These are phyloP conservation scores for Contarinia nasturtii DNA, from an alignment of 1,140 invertebrate species.

Conservation along the genomic window DNA sequence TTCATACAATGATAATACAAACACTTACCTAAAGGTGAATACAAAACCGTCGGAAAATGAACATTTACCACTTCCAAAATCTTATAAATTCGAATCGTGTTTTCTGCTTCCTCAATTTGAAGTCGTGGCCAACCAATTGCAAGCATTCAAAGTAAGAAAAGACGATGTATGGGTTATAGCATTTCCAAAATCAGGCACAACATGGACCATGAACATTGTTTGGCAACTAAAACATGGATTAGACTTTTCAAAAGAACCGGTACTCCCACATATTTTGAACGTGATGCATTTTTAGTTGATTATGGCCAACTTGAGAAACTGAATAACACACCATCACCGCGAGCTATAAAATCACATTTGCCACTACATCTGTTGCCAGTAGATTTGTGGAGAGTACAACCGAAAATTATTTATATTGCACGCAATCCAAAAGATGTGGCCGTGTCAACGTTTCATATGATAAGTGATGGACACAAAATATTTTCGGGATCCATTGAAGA, in stretches of 20 bases:
- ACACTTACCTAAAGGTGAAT: too few species aligned
- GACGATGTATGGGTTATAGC: conserved; percentile 33
- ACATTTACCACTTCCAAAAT: background rate
- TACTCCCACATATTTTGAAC: conserved; percentile 1
- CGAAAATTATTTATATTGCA: conserved; percentile 53
- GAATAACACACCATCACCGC: conserved; percentile 25
- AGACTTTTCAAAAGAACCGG: conserved; percentile 13
- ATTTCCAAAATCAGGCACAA: conserved; percentile 33
- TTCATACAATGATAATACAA: too few species aligned
- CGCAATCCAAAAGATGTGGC: conserved; percentile 66
- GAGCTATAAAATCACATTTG: conserved; percentile 51
- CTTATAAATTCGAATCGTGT: background rate
- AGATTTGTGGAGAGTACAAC: conserved; percentile 28
- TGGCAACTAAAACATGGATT: conserved; percentile 40
- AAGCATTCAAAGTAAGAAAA: conserved; percentile 24
- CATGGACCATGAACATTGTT: conserved; percentile 47
- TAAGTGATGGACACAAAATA: conserved; percentile 33
- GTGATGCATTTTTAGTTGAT: conserved; percentile 25
- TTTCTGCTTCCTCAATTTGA: background rate
- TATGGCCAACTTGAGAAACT: conserved; percentile 24
- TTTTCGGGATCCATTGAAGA: conserved; percentile 34
- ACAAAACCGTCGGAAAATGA: too few species aligned
- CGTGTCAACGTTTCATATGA: conserved; percentile 54
- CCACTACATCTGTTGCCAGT: conserved; percentile 42
- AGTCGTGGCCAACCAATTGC: background rate